Evolutionary conservation across 2,888 invertebrate species (phyloP).

Genomic region (Tortricodes alternella): DNA sequence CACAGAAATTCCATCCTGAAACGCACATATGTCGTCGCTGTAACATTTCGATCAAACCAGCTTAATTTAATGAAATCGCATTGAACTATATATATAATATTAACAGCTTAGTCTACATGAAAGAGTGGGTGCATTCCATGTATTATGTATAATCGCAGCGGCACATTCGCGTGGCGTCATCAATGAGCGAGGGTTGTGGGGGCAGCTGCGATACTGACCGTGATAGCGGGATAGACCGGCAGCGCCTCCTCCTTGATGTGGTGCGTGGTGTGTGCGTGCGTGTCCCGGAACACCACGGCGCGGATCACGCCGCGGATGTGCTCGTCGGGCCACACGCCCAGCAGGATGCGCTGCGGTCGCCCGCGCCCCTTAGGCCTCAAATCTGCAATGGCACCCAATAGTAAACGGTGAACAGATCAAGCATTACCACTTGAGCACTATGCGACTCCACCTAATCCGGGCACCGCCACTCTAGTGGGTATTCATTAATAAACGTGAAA

Average conservation of each 20-base stretch:
- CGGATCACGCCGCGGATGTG: conserved; percentile 96
- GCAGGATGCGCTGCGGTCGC: conserved; percentile 93
- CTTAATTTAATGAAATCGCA: conserved; percentile 7
- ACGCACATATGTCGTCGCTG: conserved; percentile 46
- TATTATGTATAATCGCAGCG: conserved; percentile 42
- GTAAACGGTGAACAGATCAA: conserved; percentile 76
- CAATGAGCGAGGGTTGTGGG: conserved; percentile 25
- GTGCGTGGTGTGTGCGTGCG: conserved; percentile 88
- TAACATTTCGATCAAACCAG: conserved; percentile 28
- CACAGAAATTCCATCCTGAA: conserved; percentile 85
- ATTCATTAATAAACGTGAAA: not conserved
- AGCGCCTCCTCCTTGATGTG: conserved; percentile 89
- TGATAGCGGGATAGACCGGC: conserved; percentile 70
- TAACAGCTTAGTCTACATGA: conserved; percentile 3
- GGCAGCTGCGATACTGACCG: conserved; percentile 68
- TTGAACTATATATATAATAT: not conserved
- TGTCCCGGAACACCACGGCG: conserved; percentile 95
- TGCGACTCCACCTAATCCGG: not conserved
- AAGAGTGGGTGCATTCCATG: not conserved
- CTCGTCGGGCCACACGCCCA: conserved; percentile 97
- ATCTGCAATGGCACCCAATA: conserved; percentile 84
- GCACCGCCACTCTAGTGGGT: not conserved
- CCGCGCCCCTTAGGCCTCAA: conserved; percentile 95
- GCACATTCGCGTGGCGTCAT: conserved; percentile 58
- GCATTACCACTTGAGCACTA: conserved; percentile 31